Conservation (phyloP, 2,888 invertebrate genomes). For the Galerucella calmariensis region DNA sequence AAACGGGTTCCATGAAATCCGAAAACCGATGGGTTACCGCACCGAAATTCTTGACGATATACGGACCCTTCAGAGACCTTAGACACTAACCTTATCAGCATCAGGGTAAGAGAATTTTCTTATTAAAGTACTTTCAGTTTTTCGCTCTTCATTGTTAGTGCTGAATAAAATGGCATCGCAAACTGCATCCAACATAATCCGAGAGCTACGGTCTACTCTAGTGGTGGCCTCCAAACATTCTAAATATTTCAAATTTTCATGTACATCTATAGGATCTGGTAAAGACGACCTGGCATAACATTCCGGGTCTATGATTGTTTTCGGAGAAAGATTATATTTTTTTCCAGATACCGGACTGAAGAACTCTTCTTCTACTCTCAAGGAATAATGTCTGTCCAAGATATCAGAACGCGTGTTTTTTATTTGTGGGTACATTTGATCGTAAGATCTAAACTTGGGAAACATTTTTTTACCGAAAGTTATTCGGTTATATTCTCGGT, state of each 20-base stretch:
- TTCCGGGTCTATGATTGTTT: conserved; percentile 21
- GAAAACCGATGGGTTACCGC: no score
- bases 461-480: conserved; percentile 33
- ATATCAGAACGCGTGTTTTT: conserved; percentile 37
- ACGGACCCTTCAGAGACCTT: no score
- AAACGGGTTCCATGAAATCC: no score
- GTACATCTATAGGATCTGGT: conserved; percentile 44
- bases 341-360: conserved; percentile 44
- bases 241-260: conserved; percentile 43
- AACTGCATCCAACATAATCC: conserved; percentile 46
- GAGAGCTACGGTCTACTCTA: conserved; percentile 37
- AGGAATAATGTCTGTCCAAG: conserved; percentile 36
- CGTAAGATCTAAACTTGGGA: conserved; percentile 45
- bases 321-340: conserved; percentile 40
- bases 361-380: conserved; percentile 38
- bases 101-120: conserved; percentile 7
- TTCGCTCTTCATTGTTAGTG: conserved; percentile 1
- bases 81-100: conserved; percentile 1
- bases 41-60: no score
- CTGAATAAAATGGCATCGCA: conserved; percentile 48
- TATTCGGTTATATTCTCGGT: not conserved
- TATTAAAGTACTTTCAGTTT: conserved; percentile 9
- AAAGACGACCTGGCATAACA: conserved; percentile 24
- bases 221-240: conserved; percentile 36
- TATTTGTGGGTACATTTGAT: conserved; percentile 44